phyloP scores from a whole-genome alignment of 2,113 vertebrate species.

The Gracilinanus agilis region DNA sequence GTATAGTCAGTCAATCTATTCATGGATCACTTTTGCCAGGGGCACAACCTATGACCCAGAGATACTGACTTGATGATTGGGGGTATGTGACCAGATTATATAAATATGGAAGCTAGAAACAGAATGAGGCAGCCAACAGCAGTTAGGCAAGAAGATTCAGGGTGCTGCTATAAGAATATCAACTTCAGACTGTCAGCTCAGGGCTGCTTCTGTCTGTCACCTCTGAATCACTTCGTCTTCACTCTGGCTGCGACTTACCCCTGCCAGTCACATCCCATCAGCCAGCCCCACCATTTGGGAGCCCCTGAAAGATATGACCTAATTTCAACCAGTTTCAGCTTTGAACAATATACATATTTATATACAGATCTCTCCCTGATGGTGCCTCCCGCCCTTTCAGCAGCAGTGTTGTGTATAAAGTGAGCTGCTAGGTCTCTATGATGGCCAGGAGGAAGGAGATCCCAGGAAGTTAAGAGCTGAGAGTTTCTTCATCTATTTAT shows the following conservation, averaged over 20 bases:
- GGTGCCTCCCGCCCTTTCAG: background rate
- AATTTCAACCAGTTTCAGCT: background rate
- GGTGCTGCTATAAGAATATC: conserved; percentile 12
- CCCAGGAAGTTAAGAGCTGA: background rate
- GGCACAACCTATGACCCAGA: background rate
- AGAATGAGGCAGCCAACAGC: conserved; percentile 21
- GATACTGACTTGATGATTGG: conserved; percentile 13
- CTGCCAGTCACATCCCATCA: background rate
- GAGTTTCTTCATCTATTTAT: background rate
- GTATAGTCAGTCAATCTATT: background rate
- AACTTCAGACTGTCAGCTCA: background rate
- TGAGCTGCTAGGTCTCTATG: background rate
- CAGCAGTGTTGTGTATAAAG: background rate
- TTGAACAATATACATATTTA: background rate
- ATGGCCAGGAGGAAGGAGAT: background rate
- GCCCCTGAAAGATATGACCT: background rate
- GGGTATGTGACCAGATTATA: conserved; percentile 56
- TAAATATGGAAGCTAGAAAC: conserved; percentile 58
- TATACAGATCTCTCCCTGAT: background rate
- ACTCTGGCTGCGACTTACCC: background rate
- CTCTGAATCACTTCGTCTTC: conserved; percentile 49
- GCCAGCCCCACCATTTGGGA: rapidly evolving
- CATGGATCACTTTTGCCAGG: background rate
- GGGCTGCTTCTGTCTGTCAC: conserved; percentile 46
- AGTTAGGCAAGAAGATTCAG: background rate